A percentile compares a stretch with the other conserved stretches of the same genome.
Evolutionary conservation across 2,888 invertebrate genomes (phyloP).

Genomic region (Apodemia duryi): DNA sequence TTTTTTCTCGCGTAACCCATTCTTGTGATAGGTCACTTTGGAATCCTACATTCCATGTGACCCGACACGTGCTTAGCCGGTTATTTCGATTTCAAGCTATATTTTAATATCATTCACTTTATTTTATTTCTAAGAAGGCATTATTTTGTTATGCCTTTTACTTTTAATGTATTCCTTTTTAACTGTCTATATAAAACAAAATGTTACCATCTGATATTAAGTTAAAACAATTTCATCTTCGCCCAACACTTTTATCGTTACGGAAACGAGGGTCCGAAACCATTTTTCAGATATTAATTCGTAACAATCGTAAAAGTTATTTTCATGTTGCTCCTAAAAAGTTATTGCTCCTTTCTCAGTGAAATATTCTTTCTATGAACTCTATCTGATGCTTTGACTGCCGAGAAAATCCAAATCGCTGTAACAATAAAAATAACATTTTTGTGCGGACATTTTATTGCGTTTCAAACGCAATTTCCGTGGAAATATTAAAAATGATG

Average conservation of each 20-base stretch:
- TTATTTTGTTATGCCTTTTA: neutral
- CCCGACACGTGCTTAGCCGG: no score
- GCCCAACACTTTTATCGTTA: constrained; percentile 44
- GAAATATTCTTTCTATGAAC: constrained; percentile 62
- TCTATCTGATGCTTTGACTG: constrained; percentile 60
- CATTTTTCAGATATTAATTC: constrained; percentile 76
- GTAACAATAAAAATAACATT: constrained; percentile 59
- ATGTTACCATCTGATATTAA: constrained; percentile 10
- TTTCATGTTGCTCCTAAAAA: constrained; percentile 70
- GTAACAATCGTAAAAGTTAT: constrained; percentile 74
- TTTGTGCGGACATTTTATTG: constrained; percentile 52
- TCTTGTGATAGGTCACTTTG: no score
- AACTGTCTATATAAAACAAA: constrained; percentile 12
- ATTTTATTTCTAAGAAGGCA: neutral
- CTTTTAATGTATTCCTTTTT: constrained; percentile 5
- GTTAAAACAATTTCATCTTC: constrained; percentile 23
- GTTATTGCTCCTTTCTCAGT: constrained; percentile 57
- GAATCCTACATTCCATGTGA: no score
- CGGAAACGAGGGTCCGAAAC: constrained; percentile 61
- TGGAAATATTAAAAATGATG: constrained; percentile 13
- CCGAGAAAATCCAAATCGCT: constrained; percentile 51
- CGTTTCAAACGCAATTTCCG: constrained; percentile 28
- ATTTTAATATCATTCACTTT: neutral
- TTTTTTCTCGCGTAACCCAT: no score
- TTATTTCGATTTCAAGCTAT: neutral